Conservation (phyloP, 2,888 invertebrate genomes). For the Sinopyrophorus schimmeli region DNA sequence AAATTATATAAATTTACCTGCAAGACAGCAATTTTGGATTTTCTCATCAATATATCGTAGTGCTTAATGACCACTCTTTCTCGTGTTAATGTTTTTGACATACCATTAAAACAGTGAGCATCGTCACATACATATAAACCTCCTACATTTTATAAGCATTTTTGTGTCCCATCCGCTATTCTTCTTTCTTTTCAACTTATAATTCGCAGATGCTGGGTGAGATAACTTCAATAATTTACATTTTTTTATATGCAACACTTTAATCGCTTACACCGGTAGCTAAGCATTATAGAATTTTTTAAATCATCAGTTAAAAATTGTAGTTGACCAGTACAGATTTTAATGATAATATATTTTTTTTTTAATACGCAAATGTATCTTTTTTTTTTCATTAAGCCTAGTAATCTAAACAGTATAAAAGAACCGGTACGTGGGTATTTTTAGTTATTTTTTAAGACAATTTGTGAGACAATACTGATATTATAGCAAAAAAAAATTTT, state of each 20-base stretch:
- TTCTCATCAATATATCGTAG: constrained; percentile 47
- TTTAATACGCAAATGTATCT: too few relatives aligned
- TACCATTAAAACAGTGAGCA: constrained; percentile 44
- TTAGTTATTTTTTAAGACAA: too few relatives aligned
- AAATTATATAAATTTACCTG: constrained; percentile 34
- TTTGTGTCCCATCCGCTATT: constrained; percentile 8
- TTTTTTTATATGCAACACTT: too few relatives aligned
- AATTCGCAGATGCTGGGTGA: too few relatives aligned
- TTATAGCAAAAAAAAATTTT: too few relatives aligned
- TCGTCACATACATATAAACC: constrained; percentile 39
- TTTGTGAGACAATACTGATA: too few relatives aligned
- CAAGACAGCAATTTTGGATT: constrained; percentile 35
- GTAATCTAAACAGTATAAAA: too few relatives aligned
- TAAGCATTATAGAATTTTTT: constrained; percentile 25
- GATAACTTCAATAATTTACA: too few relatives aligned
- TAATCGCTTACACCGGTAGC: constrained; percentile 34
- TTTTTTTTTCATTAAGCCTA: background rate
- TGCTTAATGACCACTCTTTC: constrained; percentile 44
- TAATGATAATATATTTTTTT: too few relatives aligned
- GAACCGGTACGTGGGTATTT: too few relatives aligned
- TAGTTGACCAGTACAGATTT: constrained; percentile 14
- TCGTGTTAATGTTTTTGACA: constrained; percentile 43
- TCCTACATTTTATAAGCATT: constrained; percentile 25
- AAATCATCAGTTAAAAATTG: constrained; percentile 27
- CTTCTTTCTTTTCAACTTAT: constrained; percentile 22